Evolutionary conservation across 2,113 vertebrate species (phyloP), one percentile per base, ranked within the genome.

Genomic region (Python bivittatus): DNA sequence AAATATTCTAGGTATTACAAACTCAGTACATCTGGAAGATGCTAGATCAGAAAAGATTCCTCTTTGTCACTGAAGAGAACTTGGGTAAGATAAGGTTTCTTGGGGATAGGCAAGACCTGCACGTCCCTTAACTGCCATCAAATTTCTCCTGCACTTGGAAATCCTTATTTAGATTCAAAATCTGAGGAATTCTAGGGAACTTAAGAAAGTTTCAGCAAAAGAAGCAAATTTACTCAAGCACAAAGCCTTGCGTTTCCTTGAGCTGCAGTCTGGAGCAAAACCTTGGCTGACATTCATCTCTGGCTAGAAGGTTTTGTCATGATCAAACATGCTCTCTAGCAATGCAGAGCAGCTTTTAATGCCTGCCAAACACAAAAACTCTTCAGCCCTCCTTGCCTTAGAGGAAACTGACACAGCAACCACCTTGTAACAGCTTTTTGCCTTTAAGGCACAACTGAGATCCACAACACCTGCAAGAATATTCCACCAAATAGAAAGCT

Each of bases 391-490:
- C 84, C 64, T 79, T 17, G 29, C 11, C 7, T 23, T 56, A 57
- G 92, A 92, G 42, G 3, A n/a, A 92, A 92, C 0, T 27, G 87
- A 64, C 29, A 23, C 2, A 27, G 72, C 17, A 0, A 0, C 10
- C 64, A 95, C 88, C 44, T 52, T 91, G 94, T 84, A 25, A 86
- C 1, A 92, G 7, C 0, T 17, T 92, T 93, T 91, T 38, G 7
- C 44, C 85, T 88, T 12, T 33, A 90, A 89, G 92, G 68, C 29
- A 79, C 3, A 58, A 61, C 27, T 53, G 58, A 91, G 58, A 23
- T 42, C 29, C 2, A 6, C 38, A 89, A 48, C 17, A 88, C 53
- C 64, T 56, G 53, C 54, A 92, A 83, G 86, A 64, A 89, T 84
- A 52, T 72, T 58, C 85, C 4, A 90, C 52, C 38, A 56, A 79